Conservation (phyloP, 2,113 vertebrate genomes). For the Ceyx melanurus region DNA sequence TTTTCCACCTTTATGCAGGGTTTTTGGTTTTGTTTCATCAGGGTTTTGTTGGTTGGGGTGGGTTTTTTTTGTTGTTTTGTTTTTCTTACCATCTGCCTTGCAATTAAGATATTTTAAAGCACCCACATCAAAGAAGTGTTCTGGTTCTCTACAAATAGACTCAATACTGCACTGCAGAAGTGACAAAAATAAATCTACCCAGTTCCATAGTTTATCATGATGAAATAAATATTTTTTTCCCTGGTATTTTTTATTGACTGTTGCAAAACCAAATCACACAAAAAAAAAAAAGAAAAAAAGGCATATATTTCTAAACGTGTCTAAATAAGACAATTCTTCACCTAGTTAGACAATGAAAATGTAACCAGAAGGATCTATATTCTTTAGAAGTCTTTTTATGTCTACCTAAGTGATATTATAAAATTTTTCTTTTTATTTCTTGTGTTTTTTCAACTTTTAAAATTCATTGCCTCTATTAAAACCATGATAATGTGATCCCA, state of each 20-base stretch:
- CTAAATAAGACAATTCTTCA: neutral
- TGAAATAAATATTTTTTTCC: conserved; percentile 9
- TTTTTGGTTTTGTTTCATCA: conserved; percentile 44
- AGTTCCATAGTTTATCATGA: neutral
- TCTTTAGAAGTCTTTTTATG: neutral
- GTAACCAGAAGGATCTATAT: neutral
- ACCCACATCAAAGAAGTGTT: conserved; percentile 54
- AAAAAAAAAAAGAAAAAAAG: too few species aligned
- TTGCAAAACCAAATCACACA: neutral
- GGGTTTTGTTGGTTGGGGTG: neutral
- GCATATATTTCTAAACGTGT: neutral
- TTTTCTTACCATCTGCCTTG: conserved; percentile 62
- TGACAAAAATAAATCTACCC: conserved; percentile 22
- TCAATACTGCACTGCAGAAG: conserved; percentile 27
- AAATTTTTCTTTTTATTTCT: neutral
- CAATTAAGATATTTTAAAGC: conserved; percentile 70
- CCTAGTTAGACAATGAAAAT: neutral
- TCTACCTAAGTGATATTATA: neutral
- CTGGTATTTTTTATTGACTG: neutral
- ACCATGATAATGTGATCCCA: accelerated
- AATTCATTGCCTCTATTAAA: neutral
- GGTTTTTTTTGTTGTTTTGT: neutral
- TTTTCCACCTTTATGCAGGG: conserved; percentile 52
- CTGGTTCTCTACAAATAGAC: conserved; percentile 38
- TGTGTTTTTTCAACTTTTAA: neutral